Conservation (phyloP, 2,113 vertebrate species). For the Cyphomyrus discorhynchus region DNA sequence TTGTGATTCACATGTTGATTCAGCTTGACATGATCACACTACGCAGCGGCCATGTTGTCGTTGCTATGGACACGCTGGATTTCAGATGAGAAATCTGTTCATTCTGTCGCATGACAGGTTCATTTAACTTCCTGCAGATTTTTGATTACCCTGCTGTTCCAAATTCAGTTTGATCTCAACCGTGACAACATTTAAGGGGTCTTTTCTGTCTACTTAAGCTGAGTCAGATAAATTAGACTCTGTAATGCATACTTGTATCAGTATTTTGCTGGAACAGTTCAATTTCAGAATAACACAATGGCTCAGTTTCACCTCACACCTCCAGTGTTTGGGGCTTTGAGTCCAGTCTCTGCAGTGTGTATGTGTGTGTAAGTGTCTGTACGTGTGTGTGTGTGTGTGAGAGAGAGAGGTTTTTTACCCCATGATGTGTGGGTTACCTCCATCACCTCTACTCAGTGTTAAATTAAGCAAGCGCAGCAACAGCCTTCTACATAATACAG, state of each 20-base stretch:
- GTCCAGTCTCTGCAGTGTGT: neutral
- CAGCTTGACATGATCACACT: neutral
- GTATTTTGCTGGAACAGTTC: neutral
- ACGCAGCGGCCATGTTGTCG: neutral
- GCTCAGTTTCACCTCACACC: neutral
- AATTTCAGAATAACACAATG: neutral
- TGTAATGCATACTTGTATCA: neutral
- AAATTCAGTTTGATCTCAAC: neutral
- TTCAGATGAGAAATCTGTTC: neutral
- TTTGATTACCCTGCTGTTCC: neutral
- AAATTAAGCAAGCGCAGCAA: neutral
- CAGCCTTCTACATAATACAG: neutral
- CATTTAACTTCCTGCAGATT: neutral
- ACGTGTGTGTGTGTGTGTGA: neutral
- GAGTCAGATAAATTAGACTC: neutral
- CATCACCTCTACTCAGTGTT: neutral
- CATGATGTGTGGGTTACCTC: neutral
- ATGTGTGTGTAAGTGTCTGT: neutral
- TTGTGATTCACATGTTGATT: neutral
- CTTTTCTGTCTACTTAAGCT: neutral
- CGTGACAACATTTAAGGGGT: neutral
- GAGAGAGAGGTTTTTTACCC: neutral
- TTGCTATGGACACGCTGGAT: conserved; percentile 3
- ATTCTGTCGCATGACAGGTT: neutral
- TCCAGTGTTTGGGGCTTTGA: neutral